Conservation (phyloP, 35 echinoderm and acorn worm genomes). For the Nesometra sesokonis region DNA sequence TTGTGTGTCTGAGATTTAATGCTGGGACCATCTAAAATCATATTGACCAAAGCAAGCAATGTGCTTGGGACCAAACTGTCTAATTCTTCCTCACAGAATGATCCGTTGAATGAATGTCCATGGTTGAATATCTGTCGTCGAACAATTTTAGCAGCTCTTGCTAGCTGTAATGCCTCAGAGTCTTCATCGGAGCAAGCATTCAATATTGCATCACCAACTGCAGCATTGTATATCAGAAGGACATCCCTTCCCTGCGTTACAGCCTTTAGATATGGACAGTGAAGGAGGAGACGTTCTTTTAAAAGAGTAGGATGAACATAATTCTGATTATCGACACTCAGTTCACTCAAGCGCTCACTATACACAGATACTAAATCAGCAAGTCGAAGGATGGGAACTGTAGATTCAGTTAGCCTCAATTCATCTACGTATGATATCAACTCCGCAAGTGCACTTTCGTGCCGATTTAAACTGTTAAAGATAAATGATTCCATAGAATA, state of each 20-base stretch:
- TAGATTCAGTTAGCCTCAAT: no score
- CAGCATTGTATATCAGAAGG: background rate
- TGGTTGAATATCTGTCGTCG: conserved; percentile 11
- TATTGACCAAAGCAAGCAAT: conserved; percentile 18
- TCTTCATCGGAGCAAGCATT: background rate
- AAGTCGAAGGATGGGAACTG: no score
- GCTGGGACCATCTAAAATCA: conserved; percentile 21
- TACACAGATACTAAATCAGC: no score
- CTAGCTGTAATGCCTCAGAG: conserved; percentile 6
- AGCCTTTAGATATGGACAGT: conserved; percentile 21
- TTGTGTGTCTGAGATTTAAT: conserved; percentile 1
- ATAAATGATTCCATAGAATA: no score
- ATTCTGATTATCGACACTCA: conserved; percentile 4
- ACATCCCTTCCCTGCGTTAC: conserved; percentile 3
- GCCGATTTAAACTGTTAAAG: no score
- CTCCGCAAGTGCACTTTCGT: no score
- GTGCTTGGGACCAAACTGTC: conserved; percentile 27
- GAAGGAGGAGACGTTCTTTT: conserved; percentile 1
- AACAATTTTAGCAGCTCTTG: background rate
- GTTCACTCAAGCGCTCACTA: background rate
- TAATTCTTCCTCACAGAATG: background rate
- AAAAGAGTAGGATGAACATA: background rate
- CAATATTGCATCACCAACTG: conserved; percentile 5
- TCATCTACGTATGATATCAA: no score
- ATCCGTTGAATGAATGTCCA: background rate